phyloP scores from a whole-genome alignment of 2,113 vertebrate species.

The Gallinago paraguaiae region DNA sequence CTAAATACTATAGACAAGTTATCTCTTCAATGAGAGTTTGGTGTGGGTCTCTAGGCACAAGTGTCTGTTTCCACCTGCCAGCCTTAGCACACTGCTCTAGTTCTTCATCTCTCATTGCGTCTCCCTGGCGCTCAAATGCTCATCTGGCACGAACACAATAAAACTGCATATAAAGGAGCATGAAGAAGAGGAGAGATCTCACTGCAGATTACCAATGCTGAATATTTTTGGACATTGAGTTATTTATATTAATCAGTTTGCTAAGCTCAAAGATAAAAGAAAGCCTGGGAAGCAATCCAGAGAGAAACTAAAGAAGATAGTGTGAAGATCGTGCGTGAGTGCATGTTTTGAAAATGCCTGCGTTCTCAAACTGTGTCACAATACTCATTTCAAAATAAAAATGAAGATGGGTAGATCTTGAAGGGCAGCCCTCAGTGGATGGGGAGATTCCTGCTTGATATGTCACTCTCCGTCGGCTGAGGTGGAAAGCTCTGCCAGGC shows the following conservation, averaged over 20 bases:
- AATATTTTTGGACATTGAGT: constrained; percentile 31
- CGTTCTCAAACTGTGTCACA: background rate
- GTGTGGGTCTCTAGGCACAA: background rate
- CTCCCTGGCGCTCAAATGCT: background rate
- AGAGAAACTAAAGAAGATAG: background rate
- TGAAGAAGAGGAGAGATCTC: constrained; percentile 8
- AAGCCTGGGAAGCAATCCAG: constrained; percentile 20
- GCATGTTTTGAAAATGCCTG: background rate
- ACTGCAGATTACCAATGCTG: constrained; percentile 36
- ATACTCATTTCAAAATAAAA: background rate
- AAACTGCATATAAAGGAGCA: constrained; percentile 15
- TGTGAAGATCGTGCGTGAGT: background rate
- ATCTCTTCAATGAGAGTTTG: constrained; percentile 24
- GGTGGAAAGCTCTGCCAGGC: background rate
- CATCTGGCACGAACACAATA: background rate
- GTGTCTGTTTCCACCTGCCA: background rate
- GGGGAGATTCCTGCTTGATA: background rate
- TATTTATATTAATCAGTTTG: constrained; percentile 34
- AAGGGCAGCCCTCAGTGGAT: background rate
- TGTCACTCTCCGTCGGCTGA: background rate
- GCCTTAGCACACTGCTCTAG: background rate
- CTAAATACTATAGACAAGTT: constrained; percentile 1
- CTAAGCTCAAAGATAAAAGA: constrained; percentile 35
- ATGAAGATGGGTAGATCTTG: background rate
- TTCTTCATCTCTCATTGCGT: background rate